phyloP scores from a whole-genome alignment of 2,113 vertebrate species.

The Rostratula benghalensis region DNA sequence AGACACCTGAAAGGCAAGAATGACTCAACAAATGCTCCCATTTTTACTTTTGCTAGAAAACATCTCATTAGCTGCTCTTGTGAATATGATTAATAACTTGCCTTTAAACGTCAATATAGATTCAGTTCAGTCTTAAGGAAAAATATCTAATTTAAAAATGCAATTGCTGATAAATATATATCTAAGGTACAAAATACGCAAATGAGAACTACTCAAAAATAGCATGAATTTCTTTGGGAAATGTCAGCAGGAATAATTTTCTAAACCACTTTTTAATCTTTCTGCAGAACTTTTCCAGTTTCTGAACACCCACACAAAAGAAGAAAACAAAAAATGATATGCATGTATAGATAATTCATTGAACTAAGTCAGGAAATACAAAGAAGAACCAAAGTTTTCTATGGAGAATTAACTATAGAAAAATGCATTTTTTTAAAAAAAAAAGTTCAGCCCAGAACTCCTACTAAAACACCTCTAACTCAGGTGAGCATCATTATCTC shows the following conservation, averaged over 20 bases:
- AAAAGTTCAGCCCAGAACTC: not conserved
- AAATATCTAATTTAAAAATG: slow-evolving; percentile 4
- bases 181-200: not conserved
- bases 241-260: slow-evolving; percentile 4
- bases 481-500: not conserved
- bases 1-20: not conserved
- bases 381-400: not conserved
- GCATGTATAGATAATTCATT: not conserved
- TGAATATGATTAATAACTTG: not conserved
- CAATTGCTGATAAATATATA: not conserved
- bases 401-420: not conserved
- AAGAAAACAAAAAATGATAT: not conserved
- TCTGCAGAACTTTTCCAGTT: not conserved
- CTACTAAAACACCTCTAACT: not conserved
- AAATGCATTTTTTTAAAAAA: not conserved
- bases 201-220: not conserved
- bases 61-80: not conserved
- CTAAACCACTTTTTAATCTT: not conserved
- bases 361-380: not conserved
- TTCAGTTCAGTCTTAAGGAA: not conserved
- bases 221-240: not conserved
- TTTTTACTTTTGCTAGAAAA: not conserved
- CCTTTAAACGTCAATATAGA: not conserved
- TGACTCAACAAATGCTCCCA: not conserved
- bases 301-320: not conserved